phyloP scores from a whole-genome alignment of 2,888 invertebrate species.

The Harmothoe impar region DNA sequence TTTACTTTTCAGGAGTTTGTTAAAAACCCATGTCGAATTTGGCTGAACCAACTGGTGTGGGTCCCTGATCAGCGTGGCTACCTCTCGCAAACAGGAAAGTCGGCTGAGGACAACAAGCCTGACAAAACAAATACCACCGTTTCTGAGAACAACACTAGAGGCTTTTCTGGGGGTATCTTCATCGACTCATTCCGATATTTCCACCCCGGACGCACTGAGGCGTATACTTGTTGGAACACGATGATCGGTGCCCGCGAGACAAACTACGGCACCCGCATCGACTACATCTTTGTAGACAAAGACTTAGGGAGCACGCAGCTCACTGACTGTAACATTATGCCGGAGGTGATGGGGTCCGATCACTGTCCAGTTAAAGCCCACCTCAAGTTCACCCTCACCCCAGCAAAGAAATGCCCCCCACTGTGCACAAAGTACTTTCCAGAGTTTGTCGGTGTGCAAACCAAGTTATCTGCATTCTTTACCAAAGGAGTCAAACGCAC shows the following conservation, averaged over 20 bases:
- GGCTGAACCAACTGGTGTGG: constrained; percentile 82
- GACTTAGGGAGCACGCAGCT: constrained; percentile 70
- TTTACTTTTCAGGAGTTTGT: constrained; percentile 75
- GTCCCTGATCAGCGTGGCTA: constrained; percentile 61
- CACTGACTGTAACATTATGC: constrained; percentile 76
- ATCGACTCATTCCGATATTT: constrained; percentile 84
- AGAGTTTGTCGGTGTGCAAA: constrained; percentile 84
- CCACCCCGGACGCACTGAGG: constrained; percentile 82
- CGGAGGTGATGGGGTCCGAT: constrained; percentile 84
- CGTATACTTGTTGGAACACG: constrained; percentile 85
- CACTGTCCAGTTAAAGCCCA: constrained; percentile 84
- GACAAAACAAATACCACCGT: not conserved
- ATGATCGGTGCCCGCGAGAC: constrained; percentile 83
- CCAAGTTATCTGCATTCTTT: constrained; percentile 79
- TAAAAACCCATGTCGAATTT: constrained; percentile 78
- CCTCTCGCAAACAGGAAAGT: not conserved
- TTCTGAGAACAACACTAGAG: not conserved
- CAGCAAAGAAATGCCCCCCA: constrained; percentile 80
- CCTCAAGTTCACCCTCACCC: constrained; percentile 74
- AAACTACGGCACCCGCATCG: constrained; percentile 85
- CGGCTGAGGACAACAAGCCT: not conserved
- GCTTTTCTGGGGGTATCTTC: constrained; percentile 72
- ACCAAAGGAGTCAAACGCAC: constrained; percentile 68
- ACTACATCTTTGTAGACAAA: constrained; percentile 84
- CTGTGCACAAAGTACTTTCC: constrained; percentile 84